Conservation (phyloP, 1,140 invertebrate genomes). For the Eciton burchellii region DNA sequence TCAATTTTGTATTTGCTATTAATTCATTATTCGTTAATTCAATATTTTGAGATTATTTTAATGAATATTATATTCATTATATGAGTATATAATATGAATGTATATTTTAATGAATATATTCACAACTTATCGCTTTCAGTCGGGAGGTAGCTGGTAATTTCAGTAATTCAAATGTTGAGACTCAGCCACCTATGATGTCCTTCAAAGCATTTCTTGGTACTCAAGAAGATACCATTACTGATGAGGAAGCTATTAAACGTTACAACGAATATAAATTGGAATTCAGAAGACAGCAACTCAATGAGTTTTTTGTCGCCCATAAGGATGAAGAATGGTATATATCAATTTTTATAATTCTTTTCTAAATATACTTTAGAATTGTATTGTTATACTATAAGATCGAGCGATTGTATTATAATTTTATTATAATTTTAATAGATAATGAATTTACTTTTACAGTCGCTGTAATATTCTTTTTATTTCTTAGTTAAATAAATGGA, state of each 20-base stretch:
- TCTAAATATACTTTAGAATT: not conserved
- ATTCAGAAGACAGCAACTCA: constrained; percentile 97
- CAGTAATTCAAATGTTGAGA: constrained; percentile 87
- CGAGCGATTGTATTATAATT: not conserved
- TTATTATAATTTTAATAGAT: not conserved
- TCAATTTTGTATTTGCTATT: no score
- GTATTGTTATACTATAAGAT: not conserved
- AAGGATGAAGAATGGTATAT: constrained; percentile 99
- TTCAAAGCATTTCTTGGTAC: constrained; percentile 98
- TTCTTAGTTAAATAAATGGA: not conserved
- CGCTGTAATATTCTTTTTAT: constrained; percentile 1
- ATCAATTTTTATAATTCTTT: constrained; percentile 55
- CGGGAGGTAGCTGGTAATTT: constrained; percentile 83
- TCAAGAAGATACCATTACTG: constrained; percentile 98
- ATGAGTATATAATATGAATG: no score
- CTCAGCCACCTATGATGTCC: constrained; percentile 97
- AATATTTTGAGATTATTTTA: no score
- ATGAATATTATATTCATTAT: no score
- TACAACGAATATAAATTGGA: constrained; percentile 99
- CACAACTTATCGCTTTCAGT: constrained; percentile 67
- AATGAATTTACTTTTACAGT: constrained; percentile 63
- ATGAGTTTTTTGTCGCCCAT: constrained; percentile 99
- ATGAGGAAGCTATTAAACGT: constrained; percentile 98
- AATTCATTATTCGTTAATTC: no score
- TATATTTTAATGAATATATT: no score